Percentiles rank a stretch among this genome's conserved stretches.
Conservation (phyloP, 2,888 invertebrate genomes). For the Biston betularia region DNA sequence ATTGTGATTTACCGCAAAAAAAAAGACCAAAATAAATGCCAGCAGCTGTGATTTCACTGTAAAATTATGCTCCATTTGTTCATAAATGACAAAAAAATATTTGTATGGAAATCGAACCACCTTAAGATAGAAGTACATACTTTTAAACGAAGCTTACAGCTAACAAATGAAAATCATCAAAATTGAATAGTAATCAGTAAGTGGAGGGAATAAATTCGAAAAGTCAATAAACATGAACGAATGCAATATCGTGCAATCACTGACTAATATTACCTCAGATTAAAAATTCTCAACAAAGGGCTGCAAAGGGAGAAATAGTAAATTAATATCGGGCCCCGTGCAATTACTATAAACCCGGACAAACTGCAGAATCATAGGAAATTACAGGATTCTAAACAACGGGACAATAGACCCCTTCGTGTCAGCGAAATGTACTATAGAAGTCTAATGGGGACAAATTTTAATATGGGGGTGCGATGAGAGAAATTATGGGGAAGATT, state of each 20-base stretch:
- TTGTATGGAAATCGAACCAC: too few relatives aligned
- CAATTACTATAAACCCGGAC: constrained; percentile 74
- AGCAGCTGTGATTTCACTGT: too few relatives aligned
- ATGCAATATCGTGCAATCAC: constrained; percentile 36
- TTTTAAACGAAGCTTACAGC: too few relatives aligned
- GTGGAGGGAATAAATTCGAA: constrained; percentile 19
- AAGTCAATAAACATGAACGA: constrained; percentile 39
- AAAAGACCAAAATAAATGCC: too few relatives aligned
- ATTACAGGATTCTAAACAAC: constrained; percentile 81
- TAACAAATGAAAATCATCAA: too few relatives aligned
- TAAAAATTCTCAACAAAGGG: constrained; percentile 73
- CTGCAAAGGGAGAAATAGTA: constrained; percentile 68
- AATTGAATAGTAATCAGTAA: too few relatives aligned
- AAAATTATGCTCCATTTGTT: too few relatives aligned
- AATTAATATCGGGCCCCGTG: constrained; percentile 72
- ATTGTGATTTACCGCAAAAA: too few relatives aligned
- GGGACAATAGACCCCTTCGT: constrained; percentile 71
- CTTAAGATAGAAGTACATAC: too few relatives aligned
- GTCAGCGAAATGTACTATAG: constrained; percentile 61
- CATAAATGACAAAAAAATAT: too few relatives aligned
- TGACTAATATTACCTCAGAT: constrained; percentile 66
- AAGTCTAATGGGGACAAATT: constrained; percentile 78
- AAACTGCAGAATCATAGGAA: constrained; percentile 81
- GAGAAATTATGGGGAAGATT: constrained; percentile 21
- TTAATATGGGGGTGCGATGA: constrained; percentile 73